Base-by-base conservation (phyloP, 2,113 vertebrate species). In the Daubentonia madagascariensis region DNA sequence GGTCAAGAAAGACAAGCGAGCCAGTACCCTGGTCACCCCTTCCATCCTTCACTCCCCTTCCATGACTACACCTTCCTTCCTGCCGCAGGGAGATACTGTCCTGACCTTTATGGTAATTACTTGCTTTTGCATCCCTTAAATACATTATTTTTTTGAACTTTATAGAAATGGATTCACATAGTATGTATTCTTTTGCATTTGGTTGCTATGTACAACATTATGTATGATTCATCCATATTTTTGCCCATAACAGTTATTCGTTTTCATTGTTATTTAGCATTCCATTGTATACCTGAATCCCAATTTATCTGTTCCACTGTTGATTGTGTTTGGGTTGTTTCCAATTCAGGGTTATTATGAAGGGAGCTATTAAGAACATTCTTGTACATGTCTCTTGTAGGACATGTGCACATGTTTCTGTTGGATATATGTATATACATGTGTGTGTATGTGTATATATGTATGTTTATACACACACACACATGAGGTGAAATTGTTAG, bases 161-260 rank as follows among this genome's bases (percentile, higher is more conserved):
- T 37, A 5, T 43, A 43, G 67, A 86, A 43, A 30, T 45, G 17
- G 45, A 48, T 43, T 75, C 14, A 1, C 30, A 1, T 10, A 4
- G 35, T 18, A 0, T 40, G 3, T 65, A 0, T 70, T 79, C 17
- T 37, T 92, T 50, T 9, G 5, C 8, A 3, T 45, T 65, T 78
- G 79, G 10, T 14, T 35, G 6, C 35, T 11, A 1, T 13, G 0
- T 23, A 37, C 20, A 32, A 0, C 35, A 1, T 8, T 16, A 4
- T 1, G 3, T 57, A 1, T 40, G 37, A 23, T 22, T 76, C 11
- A 1, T 45, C 50, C n/a, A 0, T n/a, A 0, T 18, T 61, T 22
- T 32, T 2, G 14, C 20, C 16, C 0, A 0, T 37, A 25, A 32
- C 30, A 11, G 48, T 8, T 1, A 8, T 20, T 43, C 7, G 5